Percentiles rank a stretch among this genome's conserved stretches.
These are phyloP conservation scores for Centrocercus urophasianus DNA, from an alignment of 2,113 vertebrate species.

Conservation along the genomic window DNA sequence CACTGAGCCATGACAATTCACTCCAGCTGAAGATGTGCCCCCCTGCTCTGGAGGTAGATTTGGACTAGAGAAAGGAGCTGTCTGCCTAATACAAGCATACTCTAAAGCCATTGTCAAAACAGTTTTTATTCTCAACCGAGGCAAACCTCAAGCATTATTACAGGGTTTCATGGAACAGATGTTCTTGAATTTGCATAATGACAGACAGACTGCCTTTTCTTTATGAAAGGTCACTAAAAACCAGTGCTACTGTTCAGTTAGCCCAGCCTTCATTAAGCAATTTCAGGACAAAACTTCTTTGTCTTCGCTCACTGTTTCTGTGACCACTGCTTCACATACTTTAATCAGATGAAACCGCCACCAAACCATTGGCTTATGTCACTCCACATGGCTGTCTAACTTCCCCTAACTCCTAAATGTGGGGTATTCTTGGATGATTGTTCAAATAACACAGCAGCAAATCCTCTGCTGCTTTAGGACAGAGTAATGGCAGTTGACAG, in stretches of 20 bases:
- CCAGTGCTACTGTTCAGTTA: slow-evolving; percentile 48
- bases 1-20: slow-evolving; percentile 19
- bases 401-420: slow-evolving; percentile 25
- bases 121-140: slow-evolving; percentile 21
- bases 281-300: slow-evolving; percentile 66
- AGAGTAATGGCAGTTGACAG: not conserved
- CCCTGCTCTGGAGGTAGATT: not conserved
- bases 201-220: slow-evolving; percentile 63
- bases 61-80: slow-evolving; percentile 16
- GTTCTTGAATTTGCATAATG: slow-evolving; percentile 63
- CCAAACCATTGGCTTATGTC: slow-evolving; percentile 10
- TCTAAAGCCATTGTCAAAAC: slow-evolving; percentile 63
- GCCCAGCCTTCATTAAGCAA: slow-evolving; percentile 32
- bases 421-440: not conserved
- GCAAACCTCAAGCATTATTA: slow-evolving; percentile 53
- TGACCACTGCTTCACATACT: slow-evolving; percentile 42
- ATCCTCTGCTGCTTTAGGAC: not conserved
- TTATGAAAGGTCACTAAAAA: slow-evolving; percentile 62
- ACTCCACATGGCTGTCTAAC: slow-evolving; percentile 5
- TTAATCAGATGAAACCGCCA: not conserved
- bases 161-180: slow-evolving; percentile 51
- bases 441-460: not conserved
- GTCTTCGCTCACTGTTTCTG: slow-evolving; percentile 50
- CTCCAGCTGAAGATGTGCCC: slow-evolving; percentile 19
- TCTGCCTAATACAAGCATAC: slow-evolving; percentile 1